Evolutionary conservation across 2,888 invertebrate species (phyloP).

Genomic region (Ectemnius continuus): DNA sequence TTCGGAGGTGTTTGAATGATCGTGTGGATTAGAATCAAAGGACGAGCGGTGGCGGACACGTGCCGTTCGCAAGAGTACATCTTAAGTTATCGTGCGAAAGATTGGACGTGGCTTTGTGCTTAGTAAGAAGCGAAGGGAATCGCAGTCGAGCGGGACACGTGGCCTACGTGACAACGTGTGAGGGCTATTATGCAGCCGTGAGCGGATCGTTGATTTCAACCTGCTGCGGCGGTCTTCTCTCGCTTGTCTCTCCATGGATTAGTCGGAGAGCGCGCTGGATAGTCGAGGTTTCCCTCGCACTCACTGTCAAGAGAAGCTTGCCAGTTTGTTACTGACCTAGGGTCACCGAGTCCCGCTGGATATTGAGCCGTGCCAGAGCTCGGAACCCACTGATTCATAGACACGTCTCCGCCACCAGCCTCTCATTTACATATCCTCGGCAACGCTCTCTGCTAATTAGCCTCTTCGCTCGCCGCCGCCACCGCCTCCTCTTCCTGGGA

Average conservation of each 20-base stretch:
- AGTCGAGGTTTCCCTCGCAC: constrained; percentile 7
- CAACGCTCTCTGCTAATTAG: constrained; percentile 28
- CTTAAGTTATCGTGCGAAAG: too few relatives aligned
- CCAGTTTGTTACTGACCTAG: constrained; percentile 49
- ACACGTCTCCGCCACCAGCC: constrained; percentile 12
- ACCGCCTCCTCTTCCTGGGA: constrained; percentile 2
- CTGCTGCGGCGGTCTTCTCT: constrained; percentile 6
- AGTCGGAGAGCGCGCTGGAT: background rate
- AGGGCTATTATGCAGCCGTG: constrained; percentile 16
- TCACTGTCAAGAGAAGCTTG: background rate
- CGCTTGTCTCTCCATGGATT: constrained; percentile 11
- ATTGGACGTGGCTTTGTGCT: too few relatives aligned
- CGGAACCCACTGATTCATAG: constrained; percentile 32
- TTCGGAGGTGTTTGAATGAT: too few relatives aligned
- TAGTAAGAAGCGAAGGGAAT: too few relatives aligned
- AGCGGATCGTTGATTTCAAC: constrained; percentile 17
- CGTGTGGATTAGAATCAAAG: too few relatives aligned
- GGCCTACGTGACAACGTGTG: constrained; percentile 8
- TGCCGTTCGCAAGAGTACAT: too few relatives aligned
- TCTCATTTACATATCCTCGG: constrained; percentile 24
- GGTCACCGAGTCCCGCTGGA: constrained; percentile 37
- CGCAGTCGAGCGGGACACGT: background rate
- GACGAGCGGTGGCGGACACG: too few relatives aligned
- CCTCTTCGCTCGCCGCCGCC: constrained; percentile 14
- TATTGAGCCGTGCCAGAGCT: constrained; percentile 35